phyloP scores from a whole-genome alignment of 2,113 vertebrate genomes.

The Chamaetylas fuelleborni region DNA sequence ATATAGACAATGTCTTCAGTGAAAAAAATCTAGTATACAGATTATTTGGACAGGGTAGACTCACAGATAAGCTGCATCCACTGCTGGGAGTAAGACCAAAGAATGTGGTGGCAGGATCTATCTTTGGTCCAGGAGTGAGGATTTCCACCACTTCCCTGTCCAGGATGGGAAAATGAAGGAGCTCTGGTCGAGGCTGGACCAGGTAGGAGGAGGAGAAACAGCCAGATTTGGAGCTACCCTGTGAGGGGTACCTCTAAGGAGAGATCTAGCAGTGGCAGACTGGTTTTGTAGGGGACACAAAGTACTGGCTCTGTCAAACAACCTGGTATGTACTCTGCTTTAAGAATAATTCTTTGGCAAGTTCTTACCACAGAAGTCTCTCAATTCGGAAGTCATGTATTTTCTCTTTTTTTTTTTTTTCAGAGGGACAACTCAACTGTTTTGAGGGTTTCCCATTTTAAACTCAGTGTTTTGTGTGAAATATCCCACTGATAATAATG shows the following conservation, averaged over 20 bases:
- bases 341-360: not conserved
- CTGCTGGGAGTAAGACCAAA: not conserved
- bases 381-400: not conserved
- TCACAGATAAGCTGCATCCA: not conserved
- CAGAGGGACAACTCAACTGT: not conserved
- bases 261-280: not conserved
- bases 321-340: not conserved
- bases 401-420: not conserved
- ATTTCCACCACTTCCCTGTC: not conserved
- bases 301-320: not conserved
- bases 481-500: not conserved
- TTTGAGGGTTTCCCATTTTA: not conserved
- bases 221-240: not conserved
- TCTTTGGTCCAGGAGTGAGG: not conserved
- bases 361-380: rapidly evolving
- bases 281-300: not conserved
- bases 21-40: not conserved
- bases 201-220: not conserved
- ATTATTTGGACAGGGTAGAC: not conserved
- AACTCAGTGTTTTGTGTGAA: not conserved
- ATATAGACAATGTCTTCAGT: not conserved
- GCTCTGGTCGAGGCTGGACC: not conserved
- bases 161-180: not conserved
- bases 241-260: rapidly evolving
- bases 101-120: not conserved